Base-by-base conservation (phyloP, 37 sponge, comb jelly and placozoan species). In the Cladorhizidae sp. region DNA sequence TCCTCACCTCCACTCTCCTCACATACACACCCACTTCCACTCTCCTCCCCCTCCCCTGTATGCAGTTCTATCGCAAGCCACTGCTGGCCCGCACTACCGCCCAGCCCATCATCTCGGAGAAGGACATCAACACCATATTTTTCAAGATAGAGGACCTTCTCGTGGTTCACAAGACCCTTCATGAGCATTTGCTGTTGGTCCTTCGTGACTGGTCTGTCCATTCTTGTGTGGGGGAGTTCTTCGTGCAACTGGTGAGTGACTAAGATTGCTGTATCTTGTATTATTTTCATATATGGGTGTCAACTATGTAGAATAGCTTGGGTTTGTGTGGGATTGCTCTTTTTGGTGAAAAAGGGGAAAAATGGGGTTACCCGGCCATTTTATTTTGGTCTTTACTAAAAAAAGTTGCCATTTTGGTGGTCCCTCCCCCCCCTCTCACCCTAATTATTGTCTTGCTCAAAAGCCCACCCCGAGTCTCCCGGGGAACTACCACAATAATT, bases 111-210 rank as follows among this genome's bases (percentile, higher is more conserved):
- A 75, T 92, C 15, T 31, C 74, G 17, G 85, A 85, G 83, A 65
- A 84, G 39, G 94, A 87, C 50, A 69, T 89, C 56, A 83, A 90
- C 75, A 92, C 84, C 72, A 89, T 95, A 49, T 95, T 95, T 82
- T 93, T 84, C 51, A 63, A 85, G 3, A 65, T 82, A 21, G 94
- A 92, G 29, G 94, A 93, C 21, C 85, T 95, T 20, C 65, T 70
- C 38, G 72, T 70, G 2, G 70, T 87, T 9, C 96, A 95, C 75
- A 59, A 37, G 38, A 28, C 50, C 36, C 81, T 92, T 37, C 80
- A 84, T 37, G 80, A 80, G 35, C 56, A 82, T 70, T 69, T 95
- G 59, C 91, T 92, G 38, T 56, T 73, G 28, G 43, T 58, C 61
- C 78, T 93, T 1, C 40, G 29, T 31, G 64, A 86, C 67, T 95